Evolutionary conservation across 2,888 invertebrate species (phyloP), one percentile per base, ranked within the genome.

Genomic region (Microctonus aethiopoides): DNA sequence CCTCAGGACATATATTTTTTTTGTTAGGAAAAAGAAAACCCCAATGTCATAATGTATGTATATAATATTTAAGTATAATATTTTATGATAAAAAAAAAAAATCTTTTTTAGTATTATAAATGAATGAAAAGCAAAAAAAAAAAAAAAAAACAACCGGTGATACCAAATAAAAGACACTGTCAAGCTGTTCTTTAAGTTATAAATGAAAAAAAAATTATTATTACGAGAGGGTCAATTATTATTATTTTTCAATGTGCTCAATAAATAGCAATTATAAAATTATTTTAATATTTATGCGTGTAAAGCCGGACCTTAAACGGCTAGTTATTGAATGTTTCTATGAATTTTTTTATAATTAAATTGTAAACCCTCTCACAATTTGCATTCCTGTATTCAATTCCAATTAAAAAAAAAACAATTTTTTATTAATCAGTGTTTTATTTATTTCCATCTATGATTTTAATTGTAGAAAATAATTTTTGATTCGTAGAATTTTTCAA

Each of bases 381-480:
- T 72, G 74, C 70, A 79, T 79, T 81, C 77, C 78, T 78, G 77
- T 77, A 79, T 78, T 78, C 73, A 75, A 74, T 75, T 75, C 72
- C 66, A 56, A 71, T 59, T 51, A 69, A 51, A 73, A 54, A 39
- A 68, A 73, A 75, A 73, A 72, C 68, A 70, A 69, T 56, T 56
- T 56, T 73, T 74, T 75, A 66, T 69, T 26, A 71, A 54, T 63
- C 64, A 52, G 20, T 34, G 11, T 52, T 52, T 63, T 29, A 29
- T 63, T 57, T 64, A 63, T 13, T 24, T 57, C 59, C 51, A 20
- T 46, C 16, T 9, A 4, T 6, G 46, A 16, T 16, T 7, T 1
- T 9, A 16, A n/a, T n/a, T 1, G 1, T 16, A 20, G 6, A 29
- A 39, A 60, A 65, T 56, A 64, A 46, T 72, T 62, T 51, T 65